Evolutionary conservation across 2,888 invertebrate genomes (phyloP), one percentile per base, ranked within the genome.

Genomic region (Taphrorychus bicolor): DNA sequence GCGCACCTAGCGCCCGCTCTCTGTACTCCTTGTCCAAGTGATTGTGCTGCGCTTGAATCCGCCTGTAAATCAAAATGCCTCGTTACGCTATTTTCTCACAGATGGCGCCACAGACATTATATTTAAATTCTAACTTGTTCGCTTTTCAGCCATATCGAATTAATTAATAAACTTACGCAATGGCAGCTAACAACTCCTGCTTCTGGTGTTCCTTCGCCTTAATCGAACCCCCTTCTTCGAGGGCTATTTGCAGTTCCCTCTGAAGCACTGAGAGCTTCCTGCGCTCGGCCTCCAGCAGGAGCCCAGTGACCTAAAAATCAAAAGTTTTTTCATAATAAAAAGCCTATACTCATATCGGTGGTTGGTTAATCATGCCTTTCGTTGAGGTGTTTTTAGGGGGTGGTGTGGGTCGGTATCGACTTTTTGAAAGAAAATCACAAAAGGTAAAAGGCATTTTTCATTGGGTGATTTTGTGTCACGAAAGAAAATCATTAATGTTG

Each of bases 1-100:
- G 83, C 67, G 87, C 88, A 62, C 88, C 89, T 62, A 88, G 84
- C 57, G 89, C 89, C 76, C 89, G 88, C 72, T 86, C 86, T 71
- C 87, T 82, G 77, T 90, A 89, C 75, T 90, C 89, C 75, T 88
- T 87, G 74, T 90, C 89, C 75, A 90, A 82, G 73, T 89, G 88
- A 75, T 89, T 87, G 77, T 89, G 87, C 76, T 90, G 89, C 66
- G 87, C 86, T 81, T 89, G 89, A 72, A 90, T 89, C 73, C 89
- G 87, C 71, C 89, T 90, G 83, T 59, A 85, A 85, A 73, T 72
- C 73, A 73, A 73, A 71, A 78, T 66, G 75, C 74, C 73, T 57
- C 54, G 48, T 66, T 52, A 5, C 21, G 51, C 59, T 23, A n/a
- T 1, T 61, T 5, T 16, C n/a, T 16, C 14, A 19, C 51, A 77